phyloP scores from a whole-genome alignment of 2,888 invertebrate species.

The Pinctada fucata region DNA sequence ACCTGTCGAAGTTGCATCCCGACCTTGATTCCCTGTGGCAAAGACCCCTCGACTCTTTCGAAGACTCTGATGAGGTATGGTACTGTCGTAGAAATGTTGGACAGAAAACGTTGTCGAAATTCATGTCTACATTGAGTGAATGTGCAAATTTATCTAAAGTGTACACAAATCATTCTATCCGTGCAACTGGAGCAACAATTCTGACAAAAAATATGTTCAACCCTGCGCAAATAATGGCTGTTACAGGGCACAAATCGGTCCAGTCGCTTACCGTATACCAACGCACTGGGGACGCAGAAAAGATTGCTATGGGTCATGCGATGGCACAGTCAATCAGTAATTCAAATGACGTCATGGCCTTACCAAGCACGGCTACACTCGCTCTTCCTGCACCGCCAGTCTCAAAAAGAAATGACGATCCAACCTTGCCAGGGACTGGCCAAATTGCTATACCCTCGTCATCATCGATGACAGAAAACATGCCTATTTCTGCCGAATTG shows the following conservation, averaged over 20 bases:
- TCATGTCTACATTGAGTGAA: slow-evolving; percentile 34
- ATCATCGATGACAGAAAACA: too few species aligned
- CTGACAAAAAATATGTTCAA: slow-evolving; percentile 35
- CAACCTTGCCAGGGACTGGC: too few species aligned
- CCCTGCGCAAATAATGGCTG: slow-evolving; percentile 43
- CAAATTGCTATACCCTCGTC: too few species aligned
- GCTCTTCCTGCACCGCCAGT: neutral
- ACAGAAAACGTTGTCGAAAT: slow-evolving; percentile 30
- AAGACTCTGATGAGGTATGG: slow-evolving; percentile 25
- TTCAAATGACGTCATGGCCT: neutral
- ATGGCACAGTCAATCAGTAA: slow-evolving; percentile 1
- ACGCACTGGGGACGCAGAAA: slow-evolving; percentile 38
- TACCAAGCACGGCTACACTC: slow-evolving; percentile 12
- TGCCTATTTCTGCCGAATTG: too few species aligned
- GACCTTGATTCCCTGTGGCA: slow-evolving; percentile 26
- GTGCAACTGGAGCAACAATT: slow-evolving; percentile 42
- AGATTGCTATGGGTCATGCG: slow-evolving; percentile 40
- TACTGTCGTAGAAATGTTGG: slow-evolving; percentile 26
- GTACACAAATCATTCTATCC: slow-evolving; percentile 42
- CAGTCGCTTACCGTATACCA: slow-evolving; percentile 42
- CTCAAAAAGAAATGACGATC: too few species aligned
- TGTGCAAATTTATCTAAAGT: slow-evolving; percentile 24
- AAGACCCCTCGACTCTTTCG: slow-evolving; percentile 29
- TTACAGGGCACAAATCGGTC: slow-evolving; percentile 43
- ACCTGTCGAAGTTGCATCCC: slow-evolving; percentile 35